A percentile compares a stretch with the other conserved stretches of the same genome.
Conservation (phyloP, 2,113 vertebrate species). For the Zosterops hypoxanthus region DNA sequence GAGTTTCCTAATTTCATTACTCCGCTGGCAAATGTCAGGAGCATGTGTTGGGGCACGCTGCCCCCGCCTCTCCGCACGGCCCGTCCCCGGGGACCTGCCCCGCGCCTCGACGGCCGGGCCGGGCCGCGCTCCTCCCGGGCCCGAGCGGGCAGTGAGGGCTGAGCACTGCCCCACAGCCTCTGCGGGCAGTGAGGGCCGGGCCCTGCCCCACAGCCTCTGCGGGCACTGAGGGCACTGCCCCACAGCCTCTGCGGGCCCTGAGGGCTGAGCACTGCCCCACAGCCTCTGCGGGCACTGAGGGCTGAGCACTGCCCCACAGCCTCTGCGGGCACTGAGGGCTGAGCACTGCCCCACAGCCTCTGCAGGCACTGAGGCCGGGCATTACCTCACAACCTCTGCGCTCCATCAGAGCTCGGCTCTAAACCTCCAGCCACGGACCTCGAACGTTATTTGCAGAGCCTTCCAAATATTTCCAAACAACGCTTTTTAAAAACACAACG, state of each 20-base stretch:
- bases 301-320: too few species aligned
- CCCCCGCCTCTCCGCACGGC: neutral
- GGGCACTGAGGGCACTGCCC: too few species aligned
- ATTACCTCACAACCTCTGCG: neutral
- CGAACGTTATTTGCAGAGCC: constrained; percentile 59
- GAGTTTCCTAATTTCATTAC: constrained; percentile 75
- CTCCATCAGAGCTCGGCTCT: constrained; percentile 35
- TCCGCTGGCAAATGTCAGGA: constrained; percentile 71
- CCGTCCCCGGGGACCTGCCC: neutral
- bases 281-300: too few species aligned
- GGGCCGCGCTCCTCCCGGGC: neutral
- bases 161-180: too few species aligned
- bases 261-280: too few species aligned
- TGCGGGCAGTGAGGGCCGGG: too few species aligned
- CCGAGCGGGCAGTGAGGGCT: neutral
- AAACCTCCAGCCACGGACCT: constrained; percentile 35
- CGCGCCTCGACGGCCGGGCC: neutral
- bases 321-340: too few species aligned
- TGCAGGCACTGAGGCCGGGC: too few species aligned
- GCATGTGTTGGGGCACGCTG: constrained; percentile 48
- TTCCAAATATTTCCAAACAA: constrained; percentile 79
- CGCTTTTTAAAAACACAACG: constrained; percentile 73
- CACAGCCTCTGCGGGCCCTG: too few species aligned
- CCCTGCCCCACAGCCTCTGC: too few species aligned
- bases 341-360: too few species aligned